Conservation (phyloP, 2,797 vertebrate species). For the Galago senegalensis region DNA sequence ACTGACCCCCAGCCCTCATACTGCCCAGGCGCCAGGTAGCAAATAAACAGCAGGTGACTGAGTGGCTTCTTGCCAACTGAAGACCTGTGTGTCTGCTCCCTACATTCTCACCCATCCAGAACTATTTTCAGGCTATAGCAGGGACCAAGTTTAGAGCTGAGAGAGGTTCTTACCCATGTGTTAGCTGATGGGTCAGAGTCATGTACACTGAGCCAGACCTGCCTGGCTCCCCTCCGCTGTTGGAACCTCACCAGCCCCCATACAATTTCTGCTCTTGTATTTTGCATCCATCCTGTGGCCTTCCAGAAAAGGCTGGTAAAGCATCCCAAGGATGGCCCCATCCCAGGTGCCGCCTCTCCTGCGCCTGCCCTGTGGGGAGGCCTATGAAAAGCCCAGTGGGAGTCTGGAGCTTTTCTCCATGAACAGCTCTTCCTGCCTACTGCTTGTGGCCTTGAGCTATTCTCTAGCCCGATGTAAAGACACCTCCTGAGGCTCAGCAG, state of each 20-base stretch:
- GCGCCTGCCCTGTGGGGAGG: background rate
- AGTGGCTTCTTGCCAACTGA: background rate
- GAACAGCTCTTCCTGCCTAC: background rate
- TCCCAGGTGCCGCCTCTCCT: no score
- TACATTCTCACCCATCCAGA: background rate
- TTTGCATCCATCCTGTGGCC: background rate
- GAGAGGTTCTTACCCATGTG: background rate
- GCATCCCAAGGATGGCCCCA: background rate
- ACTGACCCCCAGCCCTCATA: background rate
- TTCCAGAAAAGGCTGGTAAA: background rate
- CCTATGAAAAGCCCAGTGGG: background rate
- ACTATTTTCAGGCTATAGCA: background rate
- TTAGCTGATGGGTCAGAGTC: background rate
- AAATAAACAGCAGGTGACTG: no score
- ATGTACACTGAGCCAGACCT: background rate
- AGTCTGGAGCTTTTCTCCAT: no score
- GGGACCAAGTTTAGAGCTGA: background rate
- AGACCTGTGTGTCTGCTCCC: background rate
- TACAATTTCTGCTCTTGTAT: background rate
- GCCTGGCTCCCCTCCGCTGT: background rate
- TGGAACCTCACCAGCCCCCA: background rate
- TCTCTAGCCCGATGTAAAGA: no score
- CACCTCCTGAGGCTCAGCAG: background rate
- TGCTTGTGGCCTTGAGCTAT: accelerated
- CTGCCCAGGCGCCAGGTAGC: background rate